Evolutionary conservation across 2,113 vertebrate genomes (phyloP).

Genomic region (Stercorarius parasiticus): DNA sequence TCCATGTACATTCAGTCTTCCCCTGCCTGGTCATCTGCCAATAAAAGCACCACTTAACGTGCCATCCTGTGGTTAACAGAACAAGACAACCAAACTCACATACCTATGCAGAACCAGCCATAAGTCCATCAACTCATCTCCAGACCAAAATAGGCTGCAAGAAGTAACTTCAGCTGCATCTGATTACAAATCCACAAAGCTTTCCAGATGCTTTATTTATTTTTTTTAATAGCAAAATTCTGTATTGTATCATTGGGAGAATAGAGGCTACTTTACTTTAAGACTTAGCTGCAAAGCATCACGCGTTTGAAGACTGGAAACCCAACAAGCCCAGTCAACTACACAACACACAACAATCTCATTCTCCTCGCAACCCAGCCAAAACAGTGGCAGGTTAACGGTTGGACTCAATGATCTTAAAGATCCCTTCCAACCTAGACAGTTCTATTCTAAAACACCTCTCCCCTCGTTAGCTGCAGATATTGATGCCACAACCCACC

Average conservation of each 20-base stretch:
- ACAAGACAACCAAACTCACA: background rate
- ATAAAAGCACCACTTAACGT: background rate
- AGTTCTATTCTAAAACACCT: background rate
- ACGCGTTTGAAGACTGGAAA: background rate
- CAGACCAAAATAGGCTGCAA: background rate
- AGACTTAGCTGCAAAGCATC: background rate
- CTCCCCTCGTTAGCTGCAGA: background rate
- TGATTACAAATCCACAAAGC: background rate
- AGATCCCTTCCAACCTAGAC: background rate
- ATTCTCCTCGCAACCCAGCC: background rate
- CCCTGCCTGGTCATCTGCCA: background rate
- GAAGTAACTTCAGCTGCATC: background rate
- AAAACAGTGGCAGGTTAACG: background rate
- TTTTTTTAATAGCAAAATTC: background rate
- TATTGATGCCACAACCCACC: background rate
- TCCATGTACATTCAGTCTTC: background rate
- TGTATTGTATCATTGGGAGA: background rate
- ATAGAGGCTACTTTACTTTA: background rate
- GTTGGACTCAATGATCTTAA: background rate
- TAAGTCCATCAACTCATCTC: background rate
- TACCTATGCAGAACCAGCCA: background rate
- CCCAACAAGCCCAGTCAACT: rapidly evolving
- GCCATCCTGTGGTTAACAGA: background rate
- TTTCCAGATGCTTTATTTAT: background rate
- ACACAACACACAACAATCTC: rapidly evolving